Base-by-base conservation (phyloP, 1,140 invertebrate genomes). In the Eumeta japonica region DNA sequence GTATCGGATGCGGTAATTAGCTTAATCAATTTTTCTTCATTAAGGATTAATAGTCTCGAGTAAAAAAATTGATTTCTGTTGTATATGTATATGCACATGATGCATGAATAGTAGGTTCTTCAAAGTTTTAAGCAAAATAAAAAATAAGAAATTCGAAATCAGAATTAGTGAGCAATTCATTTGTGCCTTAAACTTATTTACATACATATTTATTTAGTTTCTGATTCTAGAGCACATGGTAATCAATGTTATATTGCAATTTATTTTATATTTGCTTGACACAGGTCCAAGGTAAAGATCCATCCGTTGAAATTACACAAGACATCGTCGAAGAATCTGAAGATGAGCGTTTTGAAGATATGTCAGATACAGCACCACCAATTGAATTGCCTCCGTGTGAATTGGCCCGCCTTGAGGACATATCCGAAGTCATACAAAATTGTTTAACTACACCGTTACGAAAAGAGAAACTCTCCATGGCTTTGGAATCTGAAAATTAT, bases 271-370 rank as follows among this genome's bases (percentile, higher is more conserved):
- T n/a, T n/a, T 29, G 24, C 20, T 15, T 18, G 31, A 75, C 85
- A 52, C 54, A 89, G 86, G 92, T 97, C 2, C 96, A 98, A 81
- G 95, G 95, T 2, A 97, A 97, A 75, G 95, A 98, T 81, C 95
- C 94, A 9, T 95, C 92, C 28, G 93, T 97, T 16, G 94, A 97
- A 66, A 94, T 98, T 35, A 97, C 94, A 13, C 94, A 98, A 75
- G 96, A 98, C 50, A 90, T 96, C 50, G 90, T 97, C 1, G 94
- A 97, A 68, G 95, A 98, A 63, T 94, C 92, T 1, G 95, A 98
- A 81, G 96, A 98, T 83, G 95, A 98, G 58, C 81, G 94, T 13
- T 96, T 94, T 66, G 94, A 97, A 76, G 94, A 97, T 51, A 92
- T 95, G 83, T 89, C 90, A 15, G 94, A 95, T 59, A 86, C 87